Conservation (phyloP, 2,113 vertebrate genomes). For the Amazona vittata region DNA sequence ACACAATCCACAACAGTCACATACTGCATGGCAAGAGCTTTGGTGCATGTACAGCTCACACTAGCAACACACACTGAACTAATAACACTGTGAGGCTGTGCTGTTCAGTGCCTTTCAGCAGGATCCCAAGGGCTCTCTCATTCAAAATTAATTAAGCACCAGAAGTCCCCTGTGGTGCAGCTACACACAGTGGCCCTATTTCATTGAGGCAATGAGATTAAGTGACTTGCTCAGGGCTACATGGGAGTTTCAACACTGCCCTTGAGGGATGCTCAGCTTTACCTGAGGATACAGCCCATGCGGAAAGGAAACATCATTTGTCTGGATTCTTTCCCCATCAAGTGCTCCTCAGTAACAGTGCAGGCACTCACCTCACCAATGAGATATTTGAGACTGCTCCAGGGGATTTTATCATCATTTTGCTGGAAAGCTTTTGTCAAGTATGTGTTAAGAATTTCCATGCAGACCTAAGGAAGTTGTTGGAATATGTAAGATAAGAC, state of each 20-base stretch:
- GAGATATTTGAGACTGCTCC: constrained; percentile 94
- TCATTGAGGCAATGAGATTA: not conserved
- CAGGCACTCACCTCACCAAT: constrained; percentile 88
- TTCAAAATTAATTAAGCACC: not conserved
- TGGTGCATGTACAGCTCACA: not conserved
- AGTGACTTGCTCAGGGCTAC: not conserved
- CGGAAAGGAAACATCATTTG: not conserved
- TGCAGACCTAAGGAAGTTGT: constrained; percentile 85
- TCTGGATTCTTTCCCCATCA: not conserved
- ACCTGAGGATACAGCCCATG: not conserved
- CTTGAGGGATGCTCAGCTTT: not conserved
- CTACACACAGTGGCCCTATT: not conserved
- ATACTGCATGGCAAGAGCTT: not conserved
- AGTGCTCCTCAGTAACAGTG: not conserved
- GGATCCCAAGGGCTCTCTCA: not conserved
- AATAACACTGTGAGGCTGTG: not conserved
- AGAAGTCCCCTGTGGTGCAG: not conserved
- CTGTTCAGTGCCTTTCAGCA: not conserved
- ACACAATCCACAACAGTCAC: not conserved
- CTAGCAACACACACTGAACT: accelerated
- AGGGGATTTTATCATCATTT: constrained; percentile 85
- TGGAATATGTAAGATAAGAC: not conserved
- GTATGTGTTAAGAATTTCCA: constrained; percentile 93
- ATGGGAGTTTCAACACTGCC: not conserved
- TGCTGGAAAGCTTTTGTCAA: constrained; percentile 88